phyloP scores from a whole-genome alignment of 2,113 vertebrate species.

The Thalassoma bifasciatum region DNA sequence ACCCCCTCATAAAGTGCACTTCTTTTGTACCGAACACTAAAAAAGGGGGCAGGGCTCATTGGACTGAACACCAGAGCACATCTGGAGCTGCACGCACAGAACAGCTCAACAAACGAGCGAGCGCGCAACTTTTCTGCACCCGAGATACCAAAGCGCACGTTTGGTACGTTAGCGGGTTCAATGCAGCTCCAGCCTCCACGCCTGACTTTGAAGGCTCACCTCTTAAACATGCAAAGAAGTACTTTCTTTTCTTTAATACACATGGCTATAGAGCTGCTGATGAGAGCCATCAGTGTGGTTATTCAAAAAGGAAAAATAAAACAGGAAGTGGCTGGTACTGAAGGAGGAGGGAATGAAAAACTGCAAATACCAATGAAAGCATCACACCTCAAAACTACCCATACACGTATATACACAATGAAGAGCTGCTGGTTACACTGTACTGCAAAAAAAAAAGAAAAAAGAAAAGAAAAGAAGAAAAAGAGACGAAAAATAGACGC shows the following conservation, averaged over 20 bases:
- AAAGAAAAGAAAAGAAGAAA: slow-evolving; percentile 8
- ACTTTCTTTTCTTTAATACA: slow-evolving; percentile 50
- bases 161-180: slow-evolving; percentile 32
- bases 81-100: slow-evolving; percentile 9
- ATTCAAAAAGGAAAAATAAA: slow-evolving; percentile 23
- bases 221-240: slow-evolving; percentile 51
- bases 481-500: neutral
- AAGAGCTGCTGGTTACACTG: slow-evolving; percentile 16
- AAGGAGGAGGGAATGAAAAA: slow-evolving; percentile 16
- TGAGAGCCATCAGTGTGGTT: neutral
- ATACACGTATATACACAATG: slow-evolving; percentile 78
- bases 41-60: slow-evolving; percentile 17
- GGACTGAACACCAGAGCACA: neutral
- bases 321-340: neutral
- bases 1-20: slow-evolving; percentile 27
- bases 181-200: neutral
- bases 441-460: slow-evolving; percentile 8
- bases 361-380: slow-evolving; percentile 80
- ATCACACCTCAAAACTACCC: slow-evolving; percentile 70
- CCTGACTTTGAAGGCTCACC: slow-evolving; percentile 1
- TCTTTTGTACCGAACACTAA: slow-evolving; percentile 25
- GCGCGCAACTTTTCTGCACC: slow-evolving; percentile 16
- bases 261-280: slow-evolving; percentile 42
- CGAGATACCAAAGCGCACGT: slow-evolving; percentile 27
- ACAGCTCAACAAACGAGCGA: neutral